Conservation (phyloP, 2,113 vertebrate species). For the Chamaea fasciata region DNA sequence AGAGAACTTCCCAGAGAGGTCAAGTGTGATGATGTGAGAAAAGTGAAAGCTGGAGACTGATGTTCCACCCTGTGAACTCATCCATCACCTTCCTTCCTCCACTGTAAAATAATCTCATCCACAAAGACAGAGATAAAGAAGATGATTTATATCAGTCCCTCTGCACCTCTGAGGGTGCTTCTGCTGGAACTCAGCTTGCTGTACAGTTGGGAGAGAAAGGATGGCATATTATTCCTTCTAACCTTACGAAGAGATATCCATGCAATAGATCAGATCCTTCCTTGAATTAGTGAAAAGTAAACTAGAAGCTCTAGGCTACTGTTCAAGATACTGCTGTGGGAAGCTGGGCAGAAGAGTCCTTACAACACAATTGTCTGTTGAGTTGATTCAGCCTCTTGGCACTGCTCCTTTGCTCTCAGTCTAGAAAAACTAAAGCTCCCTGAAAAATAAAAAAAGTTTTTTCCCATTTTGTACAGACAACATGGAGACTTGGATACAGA, state of each 20-base stretch:
- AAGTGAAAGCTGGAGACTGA: not conserved
- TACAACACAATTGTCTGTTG: not conserved
- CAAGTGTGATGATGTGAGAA: not conserved
- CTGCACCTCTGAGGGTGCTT: not conserved
- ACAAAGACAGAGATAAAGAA: not conserved
- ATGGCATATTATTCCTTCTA: not conserved
- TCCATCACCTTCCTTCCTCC: not conserved
- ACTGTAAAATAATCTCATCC: not conserved
- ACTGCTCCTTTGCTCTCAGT: not conserved
- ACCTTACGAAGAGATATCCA: not conserved
- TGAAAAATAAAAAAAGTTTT: not conserved
- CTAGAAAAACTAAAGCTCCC: not conserved
- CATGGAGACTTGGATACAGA: not conserved
- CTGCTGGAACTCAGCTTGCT: not conserved
- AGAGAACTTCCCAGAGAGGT: not conserved
- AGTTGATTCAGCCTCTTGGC: not conserved
- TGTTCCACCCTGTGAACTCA: not conserved
- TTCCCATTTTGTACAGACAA: not conserved
- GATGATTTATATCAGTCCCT: not conserved
- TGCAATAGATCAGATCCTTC: not conserved
- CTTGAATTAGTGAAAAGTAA: not conserved
- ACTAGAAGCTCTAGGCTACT: not conserved
- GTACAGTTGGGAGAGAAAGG: not conserved
- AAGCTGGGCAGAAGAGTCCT: not conserved
- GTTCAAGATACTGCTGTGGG: not conserved